Evolutionary conservation across 2,888 invertebrate genomes (phyloP).

Genomic region (Agonopterix arenella): DNA sequence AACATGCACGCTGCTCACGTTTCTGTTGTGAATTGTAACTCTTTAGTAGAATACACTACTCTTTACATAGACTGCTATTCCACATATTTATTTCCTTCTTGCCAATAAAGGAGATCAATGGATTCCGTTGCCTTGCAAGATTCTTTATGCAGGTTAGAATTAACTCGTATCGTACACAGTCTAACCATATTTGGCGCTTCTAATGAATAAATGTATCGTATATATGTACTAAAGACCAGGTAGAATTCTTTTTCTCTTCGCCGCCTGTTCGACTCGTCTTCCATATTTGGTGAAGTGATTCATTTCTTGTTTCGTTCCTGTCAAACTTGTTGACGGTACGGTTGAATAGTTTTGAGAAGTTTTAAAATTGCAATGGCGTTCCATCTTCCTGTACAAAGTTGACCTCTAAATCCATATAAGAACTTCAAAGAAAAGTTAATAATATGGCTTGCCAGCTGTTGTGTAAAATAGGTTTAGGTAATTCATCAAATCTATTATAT

Average conservation of each 20-base stretch:
- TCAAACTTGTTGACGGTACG: constrained; percentile 24
- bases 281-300: constrained; percentile 51
- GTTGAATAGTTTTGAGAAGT: constrained; percentile 3
- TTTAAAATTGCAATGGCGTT: constrained; percentile 1
- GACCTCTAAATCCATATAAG: background rate
- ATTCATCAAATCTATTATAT: background rate
- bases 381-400: background rate
- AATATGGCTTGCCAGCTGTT: background rate
- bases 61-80: constrained; percentile 13
- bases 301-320: constrained; percentile 37
- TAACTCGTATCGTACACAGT: constrained; percentile 30
- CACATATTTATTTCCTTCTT: constrained; percentile 44
- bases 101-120: constrained; percentile 37
- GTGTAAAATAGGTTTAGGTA: background rate
- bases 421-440: background rate
- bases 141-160: constrained; percentile 35
- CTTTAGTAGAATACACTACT: background rate
- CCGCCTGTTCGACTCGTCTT: constrained; percentile 23
- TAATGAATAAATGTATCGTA: constrained; percentile 45
- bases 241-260: constrained; percentile 36
- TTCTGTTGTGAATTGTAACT: constrained; percentile 13
- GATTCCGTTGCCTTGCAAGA: constrained; percentile 27
- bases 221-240: constrained; percentile 30
- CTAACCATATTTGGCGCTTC: constrained; percentile 41
- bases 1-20: constrained; percentile 27